Evolutionary conservation across 2,797 vertebrate species (phyloP).

Genomic region (Gastrophryne carolinensis): DNA sequence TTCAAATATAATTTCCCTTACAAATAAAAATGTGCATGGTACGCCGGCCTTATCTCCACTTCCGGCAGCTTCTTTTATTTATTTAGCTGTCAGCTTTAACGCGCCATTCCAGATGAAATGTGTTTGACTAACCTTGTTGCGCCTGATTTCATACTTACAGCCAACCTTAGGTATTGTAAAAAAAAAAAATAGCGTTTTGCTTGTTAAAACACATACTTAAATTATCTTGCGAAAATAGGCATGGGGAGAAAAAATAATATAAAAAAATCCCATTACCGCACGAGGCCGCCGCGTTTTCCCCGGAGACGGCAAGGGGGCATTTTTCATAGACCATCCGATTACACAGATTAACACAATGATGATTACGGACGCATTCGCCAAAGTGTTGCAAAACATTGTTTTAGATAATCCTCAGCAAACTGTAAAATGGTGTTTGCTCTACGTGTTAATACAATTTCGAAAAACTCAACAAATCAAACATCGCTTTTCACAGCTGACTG

Average conservation of each 20-base stretch:
- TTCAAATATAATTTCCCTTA: constrained; percentile 19
- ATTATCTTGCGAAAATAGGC: constrained; percentile 7
- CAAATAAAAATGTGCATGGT: constrained; percentile 15
- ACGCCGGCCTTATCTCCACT: constrained; percentile 24
- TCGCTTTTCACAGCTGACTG: background rate
- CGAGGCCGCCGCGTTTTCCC: background rate
- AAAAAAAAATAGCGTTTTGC: constrained; percentile 33
- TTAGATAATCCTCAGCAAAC: constrained; percentile 33
- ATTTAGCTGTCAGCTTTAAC: constrained; percentile 26
- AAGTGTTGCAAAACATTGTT: constrained; percentile 16
- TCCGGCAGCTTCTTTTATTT: constrained; percentile 13
- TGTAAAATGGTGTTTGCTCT: background rate
- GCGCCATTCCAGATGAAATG: constrained; percentile 41
- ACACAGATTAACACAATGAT: constrained; percentile 19
- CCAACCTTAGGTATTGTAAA: constrained; percentile 22
- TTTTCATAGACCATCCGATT: constrained; percentile 45
- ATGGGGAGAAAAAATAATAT: background rate
- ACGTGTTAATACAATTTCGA: background rate
- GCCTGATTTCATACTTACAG: constrained; percentile 44
- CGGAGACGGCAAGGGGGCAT: constrained; percentile 6
- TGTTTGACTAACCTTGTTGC: constrained; percentile 44
- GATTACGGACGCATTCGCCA: constrained; percentile 30
- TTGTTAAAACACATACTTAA: constrained; percentile 52
- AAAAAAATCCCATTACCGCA: constrained; percentile 21
- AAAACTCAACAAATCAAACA: background rate